Evolutionary conservation across 2,888 invertebrate genomes (phyloP).

Genomic region (Mimachlamys varia): DNA sequence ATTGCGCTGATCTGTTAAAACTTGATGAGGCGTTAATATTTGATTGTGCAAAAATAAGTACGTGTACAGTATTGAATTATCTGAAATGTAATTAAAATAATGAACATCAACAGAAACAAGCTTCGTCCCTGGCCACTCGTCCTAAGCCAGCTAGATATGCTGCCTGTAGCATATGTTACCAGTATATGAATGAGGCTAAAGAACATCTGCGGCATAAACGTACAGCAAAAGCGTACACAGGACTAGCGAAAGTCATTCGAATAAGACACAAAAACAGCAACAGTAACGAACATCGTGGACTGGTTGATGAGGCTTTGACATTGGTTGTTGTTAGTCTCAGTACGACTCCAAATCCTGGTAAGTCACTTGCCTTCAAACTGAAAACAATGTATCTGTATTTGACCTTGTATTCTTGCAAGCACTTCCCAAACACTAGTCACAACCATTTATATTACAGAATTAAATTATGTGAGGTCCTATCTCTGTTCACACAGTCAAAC

Average conservation of each 20-base stretch:
- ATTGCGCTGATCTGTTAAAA: too few relatives aligned
- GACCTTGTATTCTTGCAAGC: neutral
- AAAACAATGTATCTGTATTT: neutral
- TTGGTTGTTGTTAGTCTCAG: conserved; percentile 51
- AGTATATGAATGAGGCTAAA: neutral
- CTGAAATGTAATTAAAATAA: too few relatives aligned
- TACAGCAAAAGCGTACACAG: conserved; percentile 48
- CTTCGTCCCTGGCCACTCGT: neutral
- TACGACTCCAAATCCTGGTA: conserved; percentile 47
- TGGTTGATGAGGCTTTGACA: conserved; percentile 51
- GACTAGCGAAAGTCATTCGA: conserved; percentile 48
- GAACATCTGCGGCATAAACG: neutral
- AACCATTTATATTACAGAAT: neutral
- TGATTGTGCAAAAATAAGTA: too few relatives aligned
- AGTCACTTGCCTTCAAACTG: too few relatives aligned
- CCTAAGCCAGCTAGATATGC: neutral
- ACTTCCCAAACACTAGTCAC: neutral
- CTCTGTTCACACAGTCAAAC: neutral
- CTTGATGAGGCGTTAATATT: too few relatives aligned
- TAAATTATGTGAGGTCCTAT: neutral
- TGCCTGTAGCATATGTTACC: neutral
- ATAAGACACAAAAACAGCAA: conserved; percentile 53
- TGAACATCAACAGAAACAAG: neutral
- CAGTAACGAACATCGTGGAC: conserved; percentile 47
- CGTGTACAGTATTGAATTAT: too few relatives aligned